These are phyloP conservation scores for Chrysomela aeneicollis DNA, from an alignment of 2,888 invertebrate species.

Conservation along the genomic window DNA sequence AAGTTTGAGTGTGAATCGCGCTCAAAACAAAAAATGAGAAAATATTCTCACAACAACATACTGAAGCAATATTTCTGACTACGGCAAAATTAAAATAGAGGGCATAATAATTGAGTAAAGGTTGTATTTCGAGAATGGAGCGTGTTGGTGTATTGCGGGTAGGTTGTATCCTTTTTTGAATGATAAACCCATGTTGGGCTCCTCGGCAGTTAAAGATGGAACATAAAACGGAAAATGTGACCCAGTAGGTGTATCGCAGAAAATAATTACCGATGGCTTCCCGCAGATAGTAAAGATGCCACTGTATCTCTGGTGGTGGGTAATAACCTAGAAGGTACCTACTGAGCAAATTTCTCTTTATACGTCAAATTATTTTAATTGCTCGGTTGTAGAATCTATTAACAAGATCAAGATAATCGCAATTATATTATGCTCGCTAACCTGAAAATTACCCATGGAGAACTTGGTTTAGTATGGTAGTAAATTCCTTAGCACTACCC, in stretches of 20 bases:
- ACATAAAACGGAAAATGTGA: neutral
- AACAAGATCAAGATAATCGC: constrained; percentile 17
- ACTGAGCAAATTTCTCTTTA: neutral
- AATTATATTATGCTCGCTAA: constrained; percentile 16
- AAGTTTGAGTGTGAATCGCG: too few relatives aligned
- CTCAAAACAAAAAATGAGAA: too few relatives aligned
- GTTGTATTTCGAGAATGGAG: too few relatives aligned
- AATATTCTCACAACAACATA: too few relatives aligned
- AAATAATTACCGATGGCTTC: neutral
- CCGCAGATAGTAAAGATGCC: constrained; percentile 4
- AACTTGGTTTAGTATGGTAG: neutral
- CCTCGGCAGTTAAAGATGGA: neutral
- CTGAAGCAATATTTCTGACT: too few relatives aligned
- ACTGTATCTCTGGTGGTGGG: neutral
- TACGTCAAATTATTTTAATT: constrained; percentile 17
- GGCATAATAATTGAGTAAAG: too few relatives aligned
- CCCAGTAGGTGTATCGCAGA: constrained; percentile 8
- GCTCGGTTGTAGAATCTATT: constrained; percentile 15
- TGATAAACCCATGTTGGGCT: too few relatives aligned
- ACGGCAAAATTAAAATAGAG: too few relatives aligned
- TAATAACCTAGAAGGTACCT: neutral
- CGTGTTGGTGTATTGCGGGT: too few relatives aligned
- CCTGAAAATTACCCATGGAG: constrained; percentile 17
- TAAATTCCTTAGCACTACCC: too few relatives aligned
- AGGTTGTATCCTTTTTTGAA: too few relatives aligned